These are phyloP conservation scores for Parapsyche elsis DNA, from an alignment of 1,140 invertebrate genomes.

Conservation along the genomic window DNA sequence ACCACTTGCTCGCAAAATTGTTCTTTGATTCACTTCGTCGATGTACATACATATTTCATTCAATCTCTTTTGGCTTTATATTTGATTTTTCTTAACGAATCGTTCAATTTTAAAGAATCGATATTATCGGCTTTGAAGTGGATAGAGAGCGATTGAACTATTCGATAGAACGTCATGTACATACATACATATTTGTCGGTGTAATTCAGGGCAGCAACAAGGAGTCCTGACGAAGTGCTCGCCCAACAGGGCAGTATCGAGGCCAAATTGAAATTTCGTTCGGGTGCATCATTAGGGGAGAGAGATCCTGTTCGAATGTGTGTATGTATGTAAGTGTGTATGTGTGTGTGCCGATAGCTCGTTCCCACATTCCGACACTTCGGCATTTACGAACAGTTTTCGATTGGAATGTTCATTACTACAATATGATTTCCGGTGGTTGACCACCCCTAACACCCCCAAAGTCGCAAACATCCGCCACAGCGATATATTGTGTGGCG, in stretches of 20 bases:
- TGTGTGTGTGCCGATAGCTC: not conserved
- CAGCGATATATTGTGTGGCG: too few species aligned
- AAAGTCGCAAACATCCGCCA: not conserved
- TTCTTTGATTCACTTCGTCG: slow-evolving; percentile 1
- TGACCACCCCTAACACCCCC: not conserved
- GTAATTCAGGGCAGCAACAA: slow-evolving; percentile 2
- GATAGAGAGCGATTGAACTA: too few species aligned
- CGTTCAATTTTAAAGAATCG: too few species aligned
- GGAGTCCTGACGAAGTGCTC: slow-evolving; percentile 10
- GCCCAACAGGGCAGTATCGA: slow-evolving; percentile 4
- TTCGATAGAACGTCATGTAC: too few species aligned
- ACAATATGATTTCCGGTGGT: slow-evolving; percentile 34
- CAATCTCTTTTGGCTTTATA: too few species aligned
- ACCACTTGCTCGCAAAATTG: not conserved
- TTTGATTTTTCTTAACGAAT: too few species aligned
- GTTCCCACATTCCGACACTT: slow-evolving; percentile 36
- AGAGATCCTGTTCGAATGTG: too few species aligned
- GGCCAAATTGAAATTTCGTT: slow-evolving; percentile 19
- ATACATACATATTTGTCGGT: not conserved
- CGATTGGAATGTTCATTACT: slow-evolving; percentile 37
- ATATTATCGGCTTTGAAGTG: too few species aligned
- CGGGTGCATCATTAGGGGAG: slow-evolving; percentile 20
- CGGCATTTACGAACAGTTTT: slow-evolving; percentile 28
- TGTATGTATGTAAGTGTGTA: too few species aligned
- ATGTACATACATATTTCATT: too few species aligned